phyloP scores from a whole-genome alignment of 2,797 vertebrate genomes.

The Galaxias olidus region DNA sequence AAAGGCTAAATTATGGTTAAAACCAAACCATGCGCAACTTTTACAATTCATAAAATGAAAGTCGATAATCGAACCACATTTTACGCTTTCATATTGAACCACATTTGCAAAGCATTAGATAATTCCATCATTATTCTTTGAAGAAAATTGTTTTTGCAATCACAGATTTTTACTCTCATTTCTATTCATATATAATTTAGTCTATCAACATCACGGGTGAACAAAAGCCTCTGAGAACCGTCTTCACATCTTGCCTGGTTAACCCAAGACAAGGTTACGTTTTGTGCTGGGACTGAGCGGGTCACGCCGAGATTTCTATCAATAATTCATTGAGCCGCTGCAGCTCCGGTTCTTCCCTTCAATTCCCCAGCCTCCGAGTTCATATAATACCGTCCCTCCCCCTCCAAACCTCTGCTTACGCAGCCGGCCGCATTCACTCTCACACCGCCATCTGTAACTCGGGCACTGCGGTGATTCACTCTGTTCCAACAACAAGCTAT shows the following conservation, averaged over 20 bases:
- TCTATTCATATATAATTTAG: too few species aligned
- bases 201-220: not conserved
- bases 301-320: constrained; percentile 80
- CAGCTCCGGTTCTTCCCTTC: constrained; percentile 79
- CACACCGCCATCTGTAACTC: constrained; percentile 46
- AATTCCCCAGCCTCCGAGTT: constrained; percentile 66
- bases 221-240: constrained; percentile 31
- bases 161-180: too few species aligned
- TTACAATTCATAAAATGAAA: too few species aligned
- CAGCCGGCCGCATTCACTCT: constrained; percentile 21
- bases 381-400: constrained; percentile 76
- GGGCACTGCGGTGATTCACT: constrained; percentile 24
- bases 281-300: constrained; percentile 56
- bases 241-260: constrained; percentile 71
- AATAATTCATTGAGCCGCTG: constrained; percentile 81
- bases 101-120: too few species aligned
- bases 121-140: too few species aligned
- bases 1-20: too few species aligned
- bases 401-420: not conserved
- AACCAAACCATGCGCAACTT: too few species aligned
- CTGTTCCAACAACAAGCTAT: constrained; percentile 3
- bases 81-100: too few species aligned
- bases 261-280: constrained; percentile 73
- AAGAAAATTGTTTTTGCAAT: too few species aligned
- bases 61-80: too few species aligned